Evolutionary conservation across 2,888 invertebrate species (phyloP).

Genomic region (Noctua fimbriata): DNA sequence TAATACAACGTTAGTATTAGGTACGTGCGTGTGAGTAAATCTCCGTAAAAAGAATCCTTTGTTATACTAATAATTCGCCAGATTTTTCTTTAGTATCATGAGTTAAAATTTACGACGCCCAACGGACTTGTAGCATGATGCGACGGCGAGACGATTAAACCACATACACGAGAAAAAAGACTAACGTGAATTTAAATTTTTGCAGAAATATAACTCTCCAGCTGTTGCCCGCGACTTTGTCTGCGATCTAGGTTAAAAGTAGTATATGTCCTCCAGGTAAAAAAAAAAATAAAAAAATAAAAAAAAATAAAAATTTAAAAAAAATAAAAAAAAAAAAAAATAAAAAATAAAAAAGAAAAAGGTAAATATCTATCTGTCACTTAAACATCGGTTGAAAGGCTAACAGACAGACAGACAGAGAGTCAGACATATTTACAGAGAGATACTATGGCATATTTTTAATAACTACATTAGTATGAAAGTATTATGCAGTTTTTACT

Average conservation of each 20-base stretch:
- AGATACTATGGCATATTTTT: too few species aligned
- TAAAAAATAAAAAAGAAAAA: too few species aligned
- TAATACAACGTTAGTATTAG: not conserved
- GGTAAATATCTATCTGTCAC: too few species aligned
- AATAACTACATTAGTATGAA: too few species aligned
- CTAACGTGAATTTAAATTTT: not conserved
- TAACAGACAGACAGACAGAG: not conserved
- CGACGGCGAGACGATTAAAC: conserved; percentile 21
- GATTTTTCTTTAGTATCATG: conserved; percentile 19
- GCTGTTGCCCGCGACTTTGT: not conserved
- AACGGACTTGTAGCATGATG: conserved; percentile 17
- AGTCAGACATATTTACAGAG: too few species aligned
- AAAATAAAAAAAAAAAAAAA: too few species aligned
- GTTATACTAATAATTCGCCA: conserved; percentile 28
- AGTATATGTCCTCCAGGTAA: not conserved
- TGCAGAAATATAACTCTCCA: not conserved
- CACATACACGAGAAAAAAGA: conserved; percentile 22
- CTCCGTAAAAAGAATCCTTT: not conserved
- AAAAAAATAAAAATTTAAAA: too few species aligned
- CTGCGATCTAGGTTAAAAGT: not conserved
- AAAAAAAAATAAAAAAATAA: too few species aligned
- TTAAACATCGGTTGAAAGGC: too few species aligned
- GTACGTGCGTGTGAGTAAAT: not conserved
- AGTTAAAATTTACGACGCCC: conserved; percentile 40
- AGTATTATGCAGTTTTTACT: not conserved